These are phyloP conservation scores for Sarcoramphus papa DNA, from an alignment of 2,797 vertebrate species.

Conservation along the genomic window DNA sequence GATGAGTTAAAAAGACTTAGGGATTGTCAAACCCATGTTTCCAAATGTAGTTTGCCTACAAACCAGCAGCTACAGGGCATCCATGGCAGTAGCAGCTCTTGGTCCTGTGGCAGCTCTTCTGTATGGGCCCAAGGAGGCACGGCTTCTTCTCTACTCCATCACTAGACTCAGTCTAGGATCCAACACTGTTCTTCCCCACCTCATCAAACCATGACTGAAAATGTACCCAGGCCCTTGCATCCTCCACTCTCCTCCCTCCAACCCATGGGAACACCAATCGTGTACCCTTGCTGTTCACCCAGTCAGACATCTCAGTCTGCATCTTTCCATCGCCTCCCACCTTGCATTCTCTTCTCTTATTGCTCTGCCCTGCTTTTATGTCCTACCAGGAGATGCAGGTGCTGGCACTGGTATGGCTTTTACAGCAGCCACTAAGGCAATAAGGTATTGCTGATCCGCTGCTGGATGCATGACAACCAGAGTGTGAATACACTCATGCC, in stretches of 20 bases:
- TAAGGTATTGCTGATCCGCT: background rate
- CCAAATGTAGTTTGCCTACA: background rate
- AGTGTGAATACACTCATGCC: background rate
- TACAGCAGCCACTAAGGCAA: background rate
- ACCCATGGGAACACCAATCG: background rate
- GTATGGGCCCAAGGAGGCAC: background rate
- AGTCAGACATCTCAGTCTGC: background rate
- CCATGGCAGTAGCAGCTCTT: background rate
- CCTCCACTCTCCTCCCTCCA: background rate
- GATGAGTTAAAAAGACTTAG: background rate
- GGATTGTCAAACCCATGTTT: background rate
- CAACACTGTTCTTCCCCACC: background rate
- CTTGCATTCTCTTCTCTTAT: background rate
- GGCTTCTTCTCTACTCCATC: background rate
- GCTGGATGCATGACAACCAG: background rate
- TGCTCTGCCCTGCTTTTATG: background rate
- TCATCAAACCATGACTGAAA: background rate
- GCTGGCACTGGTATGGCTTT: background rate
- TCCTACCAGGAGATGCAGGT: background rate
- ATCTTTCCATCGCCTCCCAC: background rate
- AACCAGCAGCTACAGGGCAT: background rate
- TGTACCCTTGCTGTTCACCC: background rate
- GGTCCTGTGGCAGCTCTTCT: background rate
- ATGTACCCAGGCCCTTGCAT: background rate
- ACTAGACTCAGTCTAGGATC: background rate